Base-by-base conservation (phyloP, 92 coral and sea anemone genomes). In the Micromussa lordhowensis region DNA sequence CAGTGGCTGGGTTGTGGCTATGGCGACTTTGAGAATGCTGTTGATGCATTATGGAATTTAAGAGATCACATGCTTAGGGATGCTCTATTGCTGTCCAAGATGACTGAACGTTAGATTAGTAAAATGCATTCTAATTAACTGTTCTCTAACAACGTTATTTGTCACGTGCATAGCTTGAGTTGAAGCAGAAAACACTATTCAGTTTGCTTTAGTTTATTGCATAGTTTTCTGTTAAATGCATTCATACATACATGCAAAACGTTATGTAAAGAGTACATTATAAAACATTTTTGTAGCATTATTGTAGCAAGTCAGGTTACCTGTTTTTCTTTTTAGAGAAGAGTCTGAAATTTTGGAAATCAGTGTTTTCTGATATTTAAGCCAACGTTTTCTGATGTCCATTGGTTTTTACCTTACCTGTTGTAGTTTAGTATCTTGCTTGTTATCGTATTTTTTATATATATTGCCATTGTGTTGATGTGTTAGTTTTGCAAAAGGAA, bases 1-100 rank as follows among this genome's bases (percentile, higher is more conserved):
- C 98, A 98, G 54, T 98, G 99, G 99, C 85, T 98, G 24, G 99
- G 99, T 53, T 92, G 92, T 34, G 98, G 98, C 59, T 98, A 96
- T 80, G 98, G 98, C n/a, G 98, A 96, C 88, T 92, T 94, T 85
- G 94, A 92, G 55, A 96, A 96, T 79, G 95, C 99, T 5, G 98
- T 97, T 17, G 99, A 97, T 57, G 99, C 99, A 0, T 75, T 98
- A 51, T 98, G 99, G 99, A 97, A 98, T 44, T 94, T 98, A 44
- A 91, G 98, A 77, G 99, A 98, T 76, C 98, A 98, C 90, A 92
- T 98, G 98, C 92, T 98, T 63, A 96, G 95, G 81, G 99, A 98
- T 83, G 98, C 99, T 22, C 68, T 98, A 31, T 91, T 96, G 24
- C 93, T 98, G 48, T 96, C 99, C 17, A 87, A 77, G 29, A 22